These are phyloP conservation scores for Tenrec ecaudatus DNA, from an alignment of 2,113 vertebrate species.

Conservation along the genomic window DNA sequence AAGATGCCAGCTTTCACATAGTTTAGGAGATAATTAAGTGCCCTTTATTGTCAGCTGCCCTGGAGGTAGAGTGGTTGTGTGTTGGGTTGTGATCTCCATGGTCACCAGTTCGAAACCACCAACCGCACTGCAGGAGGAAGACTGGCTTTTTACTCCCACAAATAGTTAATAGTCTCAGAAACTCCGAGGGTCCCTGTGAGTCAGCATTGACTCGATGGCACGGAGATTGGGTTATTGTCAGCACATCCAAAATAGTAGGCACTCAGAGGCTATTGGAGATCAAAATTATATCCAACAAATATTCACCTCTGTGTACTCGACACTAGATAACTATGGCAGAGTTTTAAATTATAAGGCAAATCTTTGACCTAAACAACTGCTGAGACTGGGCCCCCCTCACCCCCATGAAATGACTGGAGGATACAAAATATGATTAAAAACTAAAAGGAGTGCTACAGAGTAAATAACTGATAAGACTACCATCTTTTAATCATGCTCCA, in stretches of 20 bases:
- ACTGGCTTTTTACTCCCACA: no score
- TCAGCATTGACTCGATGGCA: no score
- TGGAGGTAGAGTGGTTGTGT: no score
- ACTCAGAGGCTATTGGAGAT: background rate
- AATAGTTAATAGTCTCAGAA: no score
- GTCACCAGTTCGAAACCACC: no score
- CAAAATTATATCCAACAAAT: background rate
- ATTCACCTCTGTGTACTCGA: background rate
- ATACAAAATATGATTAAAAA: background rate
- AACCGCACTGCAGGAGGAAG: no score
- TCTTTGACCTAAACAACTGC: background rate
- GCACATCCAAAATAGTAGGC: background rate
- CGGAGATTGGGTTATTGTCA: background rate
- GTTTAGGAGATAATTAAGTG: no score
- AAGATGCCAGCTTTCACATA: no score
- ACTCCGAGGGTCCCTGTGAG: no score
- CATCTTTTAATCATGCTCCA: background rate
- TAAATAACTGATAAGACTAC: background rate
- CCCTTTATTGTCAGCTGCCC: no score
- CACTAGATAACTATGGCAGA: background rate
- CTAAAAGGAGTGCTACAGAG: background rate
- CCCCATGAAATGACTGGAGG: background rate
- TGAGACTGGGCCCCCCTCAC: background rate
- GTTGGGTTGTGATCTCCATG: no score
- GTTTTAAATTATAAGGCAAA: background rate